These are phyloP conservation scores for Axis porcinus DNA, from an alignment of 2,113 vertebrate species.

Conservation along the genomic window DNA sequence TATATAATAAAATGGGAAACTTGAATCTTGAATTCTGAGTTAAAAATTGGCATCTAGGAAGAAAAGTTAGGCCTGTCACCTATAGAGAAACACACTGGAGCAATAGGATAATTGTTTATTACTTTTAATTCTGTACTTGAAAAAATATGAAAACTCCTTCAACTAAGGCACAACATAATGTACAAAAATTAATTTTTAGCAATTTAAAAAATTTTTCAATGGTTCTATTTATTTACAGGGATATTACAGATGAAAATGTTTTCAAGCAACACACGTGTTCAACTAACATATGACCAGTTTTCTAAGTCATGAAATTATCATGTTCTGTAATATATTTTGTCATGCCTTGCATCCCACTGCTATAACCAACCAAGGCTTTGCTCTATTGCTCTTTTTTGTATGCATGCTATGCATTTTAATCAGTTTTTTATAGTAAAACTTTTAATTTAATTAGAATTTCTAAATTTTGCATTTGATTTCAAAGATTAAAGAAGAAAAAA, in stretches of 20 bases:
- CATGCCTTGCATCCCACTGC: slow-evolving; percentile 6
- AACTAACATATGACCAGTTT: neutral
- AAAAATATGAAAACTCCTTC: neutral
- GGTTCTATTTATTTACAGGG: neutral
- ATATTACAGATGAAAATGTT: neutral
- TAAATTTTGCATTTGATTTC: slow-evolving; percentile 63
- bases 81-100: neutral
- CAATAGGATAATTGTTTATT: neutral
- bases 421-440: neutral
- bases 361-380: slow-evolving; percentile 2
- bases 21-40: neutral
- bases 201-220: neutral
- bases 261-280: neutral
- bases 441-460: neutral
- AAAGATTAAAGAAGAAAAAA: neutral
- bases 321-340: neutral
- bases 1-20: neutral
- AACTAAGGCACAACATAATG: neutral
- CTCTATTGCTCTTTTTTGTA: slow-evolving; percentile 34
- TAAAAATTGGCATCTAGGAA: neutral
- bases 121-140: neutral
- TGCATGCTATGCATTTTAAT: slow-evolving; percentile 19
- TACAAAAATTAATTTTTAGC: neutral
- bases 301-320: neutral
- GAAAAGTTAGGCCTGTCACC: neutral